Base-by-base conservation (phyloP, 2,113 vertebrate genomes). In the Chloroceryle aenea region DNA sequence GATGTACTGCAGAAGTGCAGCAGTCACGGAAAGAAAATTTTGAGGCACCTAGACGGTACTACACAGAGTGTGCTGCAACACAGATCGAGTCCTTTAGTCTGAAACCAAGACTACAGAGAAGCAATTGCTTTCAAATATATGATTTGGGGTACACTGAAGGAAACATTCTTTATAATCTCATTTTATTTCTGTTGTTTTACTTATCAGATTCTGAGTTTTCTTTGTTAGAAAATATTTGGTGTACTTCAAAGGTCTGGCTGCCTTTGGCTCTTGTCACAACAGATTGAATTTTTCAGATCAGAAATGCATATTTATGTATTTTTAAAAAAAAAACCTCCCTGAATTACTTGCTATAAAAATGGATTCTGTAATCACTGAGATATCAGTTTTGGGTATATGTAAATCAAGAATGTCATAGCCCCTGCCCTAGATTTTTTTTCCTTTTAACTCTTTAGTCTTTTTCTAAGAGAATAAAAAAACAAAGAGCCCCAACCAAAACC, bases 211-310 rank as follows among this genome's bases (percentile, higher is more conserved):
- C 34, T 82, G 50, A 73, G 13, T 81, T 42, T 88, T 81, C 15
- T 61, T 27, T 6, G 0, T 6, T 68, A 74, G 53, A 83, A 83
- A 82, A 63, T 48, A 40, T 43, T 67, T 75, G 7, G n/a, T 63
- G 10, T 52, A 80, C 45, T 91, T 90, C 26, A 79, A 75, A 88
- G 36, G 22, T 88, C 76, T 86, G 47, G 4, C 19, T 84, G 80
- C 64, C 86, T 90, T 93, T 93, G 68, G 55, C 50, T 89, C 34
- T 59, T 86, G 59, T 95, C 89, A 86, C 23, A 92, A 84, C 20
- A 79, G 36, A 91, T 69, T 77, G 52, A 86, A 61, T 89, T 75
- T 90, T 90, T 91, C n/a, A 58, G 16, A 89, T 73, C 32, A 87
- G 56, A 78, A 85, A 81, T 59, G 26, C 19, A 1, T 86, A 20